Percentiles rank a stretch among this genome's conserved stretches.
Evolutionary conservation across 1,140 invertebrate species (phyloP).

Genomic region (Aphaenogaster rudis): DNA sequence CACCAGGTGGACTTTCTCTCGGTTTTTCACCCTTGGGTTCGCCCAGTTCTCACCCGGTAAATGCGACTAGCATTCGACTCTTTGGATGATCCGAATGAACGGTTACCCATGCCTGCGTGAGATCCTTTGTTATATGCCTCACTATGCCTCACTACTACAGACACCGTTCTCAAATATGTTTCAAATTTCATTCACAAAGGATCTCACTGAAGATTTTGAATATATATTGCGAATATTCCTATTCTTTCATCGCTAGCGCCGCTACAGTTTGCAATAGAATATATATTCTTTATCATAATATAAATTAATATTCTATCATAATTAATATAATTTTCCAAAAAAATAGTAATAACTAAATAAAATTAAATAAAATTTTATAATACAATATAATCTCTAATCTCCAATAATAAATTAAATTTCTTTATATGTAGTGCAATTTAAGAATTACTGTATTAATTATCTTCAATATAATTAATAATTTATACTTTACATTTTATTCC

Average conservation of each 20-base stretch:
- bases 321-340: background rate
- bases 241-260: constrained; percentile 16
- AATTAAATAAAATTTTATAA: background rate
- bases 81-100: constrained; percentile 50
- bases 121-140: constrained; percentile 40
- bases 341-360: constrained; percentile 4
- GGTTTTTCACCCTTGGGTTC: constrained; percentile 61
- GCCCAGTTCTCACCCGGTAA: constrained; percentile 50
- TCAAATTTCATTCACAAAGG: constrained; percentile 48
- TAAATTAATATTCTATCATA: background rate
- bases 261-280: background rate
- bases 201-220: background rate
- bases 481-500: background rate
- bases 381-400: background rate
- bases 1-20: constrained; percentile 76
- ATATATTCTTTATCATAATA: background rate
- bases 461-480: background rate
- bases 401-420: background rate
- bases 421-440: background rate
- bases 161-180: constrained; percentile 38
- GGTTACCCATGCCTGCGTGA: constrained; percentile 38
- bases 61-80: constrained; percentile 54
- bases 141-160: background rate
- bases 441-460: background rate
- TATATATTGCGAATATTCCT: constrained; percentile 36